Conservation (phyloP, 2,888 invertebrate species). For the Limnephilus rhombicus region DNA sequence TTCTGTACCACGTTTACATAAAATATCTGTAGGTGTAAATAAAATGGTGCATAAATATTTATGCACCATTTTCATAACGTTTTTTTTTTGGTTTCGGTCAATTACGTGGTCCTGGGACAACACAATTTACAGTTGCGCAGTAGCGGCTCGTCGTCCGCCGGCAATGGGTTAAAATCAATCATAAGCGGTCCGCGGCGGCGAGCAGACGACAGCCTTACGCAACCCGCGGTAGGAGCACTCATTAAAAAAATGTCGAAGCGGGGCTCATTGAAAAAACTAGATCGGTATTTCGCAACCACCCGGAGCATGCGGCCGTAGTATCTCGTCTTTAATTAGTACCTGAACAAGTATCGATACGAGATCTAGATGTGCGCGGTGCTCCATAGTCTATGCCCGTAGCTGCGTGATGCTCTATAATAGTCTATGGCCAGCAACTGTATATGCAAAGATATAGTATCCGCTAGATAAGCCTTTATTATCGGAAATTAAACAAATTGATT, state of each 20-base stretch:
- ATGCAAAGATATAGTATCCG: neutral
- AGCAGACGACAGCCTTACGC: conserved; percentile 54
- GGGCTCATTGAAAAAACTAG: conserved; percentile 64
- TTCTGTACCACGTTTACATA: too few species aligned
- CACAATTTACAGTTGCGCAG: neutral
- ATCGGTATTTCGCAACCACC: conserved; percentile 63
- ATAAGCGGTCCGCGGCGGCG: conserved; percentile 26
- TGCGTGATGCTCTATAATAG: neutral
- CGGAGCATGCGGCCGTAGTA: conserved; percentile 48
- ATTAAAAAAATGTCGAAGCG: conserved; percentile 64
- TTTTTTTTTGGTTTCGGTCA: neutral
- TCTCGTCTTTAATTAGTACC: conserved; percentile 56
- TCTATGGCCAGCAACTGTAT: neutral
- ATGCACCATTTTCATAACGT: neutral
- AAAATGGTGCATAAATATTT: too few species aligned
- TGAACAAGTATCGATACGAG: conserved; percentile 32
- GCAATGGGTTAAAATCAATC: conserved; percentile 43
- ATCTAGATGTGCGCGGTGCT: neutral
- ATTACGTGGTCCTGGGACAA: neutral
- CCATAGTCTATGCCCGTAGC: neutral
- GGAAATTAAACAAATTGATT: neutral
- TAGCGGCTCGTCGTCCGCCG: neutral
- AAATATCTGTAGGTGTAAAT: too few species aligned
- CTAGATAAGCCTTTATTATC: neutral
- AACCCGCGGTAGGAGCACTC: conserved; percentile 28